A percentile compares a stretch with the other conserved stretches of the same genome.
These are phyloP conservation scores for Rhinoraja longicauda DNA, from an alignment of 2,797 vertebrate genomes.

Conservation along the genomic window DNA sequence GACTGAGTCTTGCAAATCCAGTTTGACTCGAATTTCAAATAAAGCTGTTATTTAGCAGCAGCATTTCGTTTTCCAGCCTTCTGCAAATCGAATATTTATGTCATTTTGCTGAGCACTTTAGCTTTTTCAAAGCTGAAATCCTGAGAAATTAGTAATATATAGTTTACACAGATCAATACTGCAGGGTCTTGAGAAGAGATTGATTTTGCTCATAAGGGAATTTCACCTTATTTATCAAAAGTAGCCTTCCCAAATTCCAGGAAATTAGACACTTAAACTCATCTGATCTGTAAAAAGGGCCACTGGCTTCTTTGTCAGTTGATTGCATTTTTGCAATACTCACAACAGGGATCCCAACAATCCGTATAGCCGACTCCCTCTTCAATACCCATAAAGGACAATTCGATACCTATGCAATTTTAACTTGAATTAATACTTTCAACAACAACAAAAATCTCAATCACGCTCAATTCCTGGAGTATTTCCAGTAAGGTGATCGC, in stretches of 20 bases:
- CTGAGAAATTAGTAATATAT: constrained; percentile 31
- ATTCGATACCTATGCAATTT: neutral
- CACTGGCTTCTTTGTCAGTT: neutral
- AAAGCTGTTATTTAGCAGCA: constrained; percentile 32
- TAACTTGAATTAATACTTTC: neutral
- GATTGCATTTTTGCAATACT: neutral
- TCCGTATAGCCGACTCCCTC: neutral
- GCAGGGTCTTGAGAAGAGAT: constrained; percentile 1
- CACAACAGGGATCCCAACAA: neutral
- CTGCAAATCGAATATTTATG: constrained; percentile 26
- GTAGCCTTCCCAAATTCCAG: constrained; percentile 7
- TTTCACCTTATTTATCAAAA: constrained; percentile 34
- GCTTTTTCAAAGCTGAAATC: constrained; percentile 19
- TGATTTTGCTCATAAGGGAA: constrained; percentile 32
- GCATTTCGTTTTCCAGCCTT: neutral
- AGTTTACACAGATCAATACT: constrained; percentile 23
- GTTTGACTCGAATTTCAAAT: constrained; percentile 34
- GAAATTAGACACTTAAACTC: constrained; percentile 19
- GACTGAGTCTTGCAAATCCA: constrained; percentile 7
- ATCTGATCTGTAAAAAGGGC: neutral
- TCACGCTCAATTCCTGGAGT: neutral
- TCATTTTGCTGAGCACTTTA: constrained; percentile 26
- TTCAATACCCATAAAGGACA: neutral
- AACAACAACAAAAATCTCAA: neutral
- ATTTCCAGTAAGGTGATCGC: neutral